Percentiles rank a stretch among this genome's conserved stretches.
These are phyloP conservation scores for Chaunax sp. DNA, from an alignment of 2,797 vertebrate genomes.

Conservation along the genomic window DNA sequence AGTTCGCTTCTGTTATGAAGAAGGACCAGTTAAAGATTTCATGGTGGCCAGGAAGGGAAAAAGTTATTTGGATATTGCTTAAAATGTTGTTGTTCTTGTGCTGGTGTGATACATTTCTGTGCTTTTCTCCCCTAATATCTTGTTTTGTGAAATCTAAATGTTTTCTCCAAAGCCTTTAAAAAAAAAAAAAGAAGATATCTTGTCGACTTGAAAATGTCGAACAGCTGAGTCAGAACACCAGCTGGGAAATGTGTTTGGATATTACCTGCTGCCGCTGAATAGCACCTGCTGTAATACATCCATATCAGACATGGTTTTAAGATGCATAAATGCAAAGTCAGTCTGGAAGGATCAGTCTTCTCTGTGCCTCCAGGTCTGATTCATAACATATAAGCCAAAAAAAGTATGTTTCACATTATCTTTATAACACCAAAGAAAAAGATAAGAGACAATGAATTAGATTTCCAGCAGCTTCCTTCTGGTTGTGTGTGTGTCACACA, in stretches of 20 bases:
- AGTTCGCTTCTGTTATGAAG: too few species aligned
- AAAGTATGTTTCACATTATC: not conserved
- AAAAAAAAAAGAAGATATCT: too few species aligned
- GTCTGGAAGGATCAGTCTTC: not conserved
- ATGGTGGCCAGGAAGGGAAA: not conserved
- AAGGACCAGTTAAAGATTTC: too few species aligned
- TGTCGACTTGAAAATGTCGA: conserved; percentile 10
- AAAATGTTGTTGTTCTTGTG: not conserved
- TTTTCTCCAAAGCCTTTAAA: not conserved
- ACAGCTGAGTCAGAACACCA: conserved; percentile 19
- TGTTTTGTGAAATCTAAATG: not conserved
- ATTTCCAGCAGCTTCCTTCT: conserved; percentile 27
- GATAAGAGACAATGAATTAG: conserved; percentile 8
- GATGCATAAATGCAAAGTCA: conserved; percentile 5
- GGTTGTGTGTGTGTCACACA: not conserved
- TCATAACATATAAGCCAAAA: conserved; percentile 4
- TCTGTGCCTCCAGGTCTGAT: not conserved
- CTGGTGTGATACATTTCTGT: not conserved
- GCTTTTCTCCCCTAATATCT: not conserved
- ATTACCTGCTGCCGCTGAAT: conserved; percentile 31
- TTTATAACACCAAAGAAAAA: not conserved
- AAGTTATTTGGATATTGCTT: not conserved
- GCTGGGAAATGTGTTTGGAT: not conserved
- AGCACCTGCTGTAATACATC: conserved; percentile 22
- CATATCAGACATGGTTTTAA: conserved; percentile 22